These are phyloP conservation scores for Bujurquina vittata DNA, from an alignment of 2,113 vertebrate genomes.

Conservation along the genomic window DNA sequence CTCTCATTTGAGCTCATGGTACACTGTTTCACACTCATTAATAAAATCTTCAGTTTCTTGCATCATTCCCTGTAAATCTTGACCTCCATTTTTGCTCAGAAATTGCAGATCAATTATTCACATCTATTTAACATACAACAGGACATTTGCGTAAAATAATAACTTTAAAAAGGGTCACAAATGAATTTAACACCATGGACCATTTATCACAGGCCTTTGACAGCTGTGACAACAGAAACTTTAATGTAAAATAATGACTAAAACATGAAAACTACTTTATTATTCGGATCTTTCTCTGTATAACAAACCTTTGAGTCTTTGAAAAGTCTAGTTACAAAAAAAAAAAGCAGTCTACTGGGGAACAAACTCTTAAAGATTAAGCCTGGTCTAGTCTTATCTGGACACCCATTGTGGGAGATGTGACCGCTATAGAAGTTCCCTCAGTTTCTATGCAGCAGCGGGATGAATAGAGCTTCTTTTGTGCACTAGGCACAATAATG, in stretches of 20 bases:
- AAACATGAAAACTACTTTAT: conserved; percentile 22
- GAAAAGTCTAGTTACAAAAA: conserved; percentile 6
- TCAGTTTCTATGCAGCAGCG: conserved; percentile 15
- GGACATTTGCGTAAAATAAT: background rate
- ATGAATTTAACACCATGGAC: conserved; percentile 7
- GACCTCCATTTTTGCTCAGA: background rate
- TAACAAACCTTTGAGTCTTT: conserved; percentile 26
- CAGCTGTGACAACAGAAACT: background rate
- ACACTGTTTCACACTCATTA: background rate
- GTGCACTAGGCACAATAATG: background rate
- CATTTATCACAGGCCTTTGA: conserved; percentile 14
- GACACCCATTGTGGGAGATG: conserved; percentile 2
- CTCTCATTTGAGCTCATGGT: background rate
- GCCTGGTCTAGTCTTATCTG: conserved; percentile 45
- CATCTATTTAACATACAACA: background rate
- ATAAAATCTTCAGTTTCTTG: background rate
- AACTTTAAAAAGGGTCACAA: background rate
- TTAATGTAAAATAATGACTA: conserved; percentile 18
- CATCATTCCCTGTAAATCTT: background rate
- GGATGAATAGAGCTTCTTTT: conserved; percentile 24
- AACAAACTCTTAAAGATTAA: conserved; percentile 45
- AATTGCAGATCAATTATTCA: background rate
- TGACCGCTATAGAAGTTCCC: conserved; percentile 17
- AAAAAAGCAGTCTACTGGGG: background rate
- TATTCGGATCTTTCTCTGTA: conserved; percentile 13